Evolutionary conservation across 2,888 invertebrate genomes (phyloP).

Genomic region (Erannis defoliaria): DNA sequence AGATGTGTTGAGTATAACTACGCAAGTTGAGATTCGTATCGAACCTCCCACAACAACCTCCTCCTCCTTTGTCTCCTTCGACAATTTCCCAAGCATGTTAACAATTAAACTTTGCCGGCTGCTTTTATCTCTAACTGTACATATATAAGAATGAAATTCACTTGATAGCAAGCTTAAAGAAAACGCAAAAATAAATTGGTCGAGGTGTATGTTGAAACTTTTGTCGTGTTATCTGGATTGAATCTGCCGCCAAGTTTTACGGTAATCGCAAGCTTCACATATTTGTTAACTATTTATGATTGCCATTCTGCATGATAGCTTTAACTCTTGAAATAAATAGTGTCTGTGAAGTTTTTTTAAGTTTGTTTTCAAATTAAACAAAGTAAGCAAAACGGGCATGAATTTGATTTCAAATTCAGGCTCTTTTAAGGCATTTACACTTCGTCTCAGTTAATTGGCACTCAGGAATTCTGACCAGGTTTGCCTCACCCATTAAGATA

Average conservation of each 20-base stretch:
- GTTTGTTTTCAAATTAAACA: no score
- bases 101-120: not conserved
- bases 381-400: not conserved
- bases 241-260: constrained; percentile 76
- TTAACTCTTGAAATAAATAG: constrained; percentile 32
- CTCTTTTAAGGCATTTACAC: constrained; percentile 6
- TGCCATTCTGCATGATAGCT: constrained; percentile 57
- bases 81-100: constrained; percentile 44
- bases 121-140: not conserved
- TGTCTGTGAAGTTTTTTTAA: not conserved
- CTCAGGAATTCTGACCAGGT: constrained; percentile 27
- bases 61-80: constrained; percentile 59
- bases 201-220: constrained; percentile 66
- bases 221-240: constrained; percentile 74
- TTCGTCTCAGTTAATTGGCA: constrained; percentile 18
- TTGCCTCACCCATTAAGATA: constrained; percentile 29
- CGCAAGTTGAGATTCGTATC: constrained; percentile 70
- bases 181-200: constrained; percentile 6
- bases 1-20: constrained; percentile 63
- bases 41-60: constrained; percentile 56
- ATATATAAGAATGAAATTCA: not conserved
- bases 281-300: constrained; percentile 66
- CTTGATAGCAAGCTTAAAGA: not conserved
- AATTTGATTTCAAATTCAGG: constrained; percentile 6
- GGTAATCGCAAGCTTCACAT: constrained; percentile 68